Conservation (phyloP, 2,888 invertebrate species). For the Cryptus armator region DNA sequence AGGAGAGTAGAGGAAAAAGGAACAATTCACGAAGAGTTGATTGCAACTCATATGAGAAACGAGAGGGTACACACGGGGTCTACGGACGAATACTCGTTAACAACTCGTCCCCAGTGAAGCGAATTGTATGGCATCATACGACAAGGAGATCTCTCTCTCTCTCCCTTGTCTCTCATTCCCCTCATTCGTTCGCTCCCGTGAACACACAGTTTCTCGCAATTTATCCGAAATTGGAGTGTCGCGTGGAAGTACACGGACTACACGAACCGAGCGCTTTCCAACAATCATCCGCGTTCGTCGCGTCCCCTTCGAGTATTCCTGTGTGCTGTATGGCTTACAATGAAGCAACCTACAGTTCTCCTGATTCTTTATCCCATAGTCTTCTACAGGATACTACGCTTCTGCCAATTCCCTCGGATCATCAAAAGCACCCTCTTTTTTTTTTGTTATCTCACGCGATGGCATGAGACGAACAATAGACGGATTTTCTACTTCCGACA, state of each 20-base stretch:
- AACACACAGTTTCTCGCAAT: conserved; percentile 54
- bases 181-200: conserved; percentile 25
- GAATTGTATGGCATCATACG: conserved; percentile 34
- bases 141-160: not conserved
- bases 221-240: conserved; percentile 64
- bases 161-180: conserved; percentile 1
- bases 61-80: not conserved
- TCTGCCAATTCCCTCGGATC: conserved; percentile 9
- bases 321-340: not conserved
- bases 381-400: conserved; percentile 32
- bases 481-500: not conserved
- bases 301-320: conserved; percentile 8
- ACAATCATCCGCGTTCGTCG: conserved; percentile 36
- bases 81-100: conserved; percentile 33
- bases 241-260: conserved; percentile 26
- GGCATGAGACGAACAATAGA: not conserved
- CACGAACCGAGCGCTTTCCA: conserved; percentile 18
- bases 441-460: not conserved
- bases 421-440: conserved; percentile 8
- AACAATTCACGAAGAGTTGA: conserved; percentile 12
- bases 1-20: not conserved
- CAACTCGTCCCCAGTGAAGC: conserved; percentile 22
- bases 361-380: conserved; percentile 26
- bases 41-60: conserved; percentile 1
- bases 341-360: not conserved